Conservation (phyloP, 2,113 vertebrate species). For the Ochotona princeps region DNA sequence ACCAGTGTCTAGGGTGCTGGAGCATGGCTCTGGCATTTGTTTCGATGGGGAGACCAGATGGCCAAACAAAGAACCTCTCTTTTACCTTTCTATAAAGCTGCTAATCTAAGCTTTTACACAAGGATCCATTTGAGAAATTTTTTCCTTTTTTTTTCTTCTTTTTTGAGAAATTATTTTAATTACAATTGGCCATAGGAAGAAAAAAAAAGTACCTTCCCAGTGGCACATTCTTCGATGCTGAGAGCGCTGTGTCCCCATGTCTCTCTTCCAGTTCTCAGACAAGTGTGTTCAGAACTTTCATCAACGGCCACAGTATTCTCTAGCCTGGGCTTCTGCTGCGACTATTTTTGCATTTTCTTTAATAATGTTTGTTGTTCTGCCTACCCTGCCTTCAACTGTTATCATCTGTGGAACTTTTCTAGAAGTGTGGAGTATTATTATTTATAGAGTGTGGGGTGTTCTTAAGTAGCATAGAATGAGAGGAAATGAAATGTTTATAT, state of each 20-base stretch:
- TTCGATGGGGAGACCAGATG: constrained; percentile 40
- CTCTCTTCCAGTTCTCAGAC: constrained; percentile 16
- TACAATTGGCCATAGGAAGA: neutral
- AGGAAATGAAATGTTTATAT: neutral
- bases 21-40: neutral
- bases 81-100: constrained; percentile 31
- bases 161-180: constrained; percentile 44
- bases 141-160: no score
- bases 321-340: neutral
- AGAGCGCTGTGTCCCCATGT: neutral
- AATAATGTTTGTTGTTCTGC: neutral
- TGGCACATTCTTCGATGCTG: constrained; percentile 11
- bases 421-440: constrained; percentile 5
- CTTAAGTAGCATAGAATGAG: neutral
- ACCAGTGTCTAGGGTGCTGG: neutral
- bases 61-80: constrained; percentile 37
- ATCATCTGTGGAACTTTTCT: neutral
- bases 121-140: constrained; percentile 49
- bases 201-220: constrained; percentile 13
- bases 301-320: neutral
- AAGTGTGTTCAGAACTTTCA: neutral
- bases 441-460: neutral
- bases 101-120: constrained; percentile 33
- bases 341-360: neutral
- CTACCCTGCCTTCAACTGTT: neutral